phyloP scores from a whole-genome alignment of 2,113 vertebrate genomes.

The Stigmatopora nigra region DNA sequence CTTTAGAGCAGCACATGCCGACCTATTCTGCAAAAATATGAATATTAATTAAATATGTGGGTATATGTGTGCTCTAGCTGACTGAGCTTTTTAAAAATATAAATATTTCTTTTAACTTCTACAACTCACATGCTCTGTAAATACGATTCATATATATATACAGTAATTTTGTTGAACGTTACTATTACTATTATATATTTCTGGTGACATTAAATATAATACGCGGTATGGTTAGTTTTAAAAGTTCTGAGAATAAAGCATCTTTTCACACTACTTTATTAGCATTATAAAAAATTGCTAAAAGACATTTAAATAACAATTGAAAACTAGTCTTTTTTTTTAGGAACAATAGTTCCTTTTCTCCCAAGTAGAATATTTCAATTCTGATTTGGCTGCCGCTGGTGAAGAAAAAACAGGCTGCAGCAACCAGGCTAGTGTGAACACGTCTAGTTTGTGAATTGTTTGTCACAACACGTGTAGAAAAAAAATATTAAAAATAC shows the following conservation, averaged over 20 bases:
- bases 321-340: not conserved
- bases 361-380: not conserved
- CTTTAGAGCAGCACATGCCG: too few relatives aligned
- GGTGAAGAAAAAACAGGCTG: conserved; percentile 9
- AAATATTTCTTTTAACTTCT: too few relatives aligned
- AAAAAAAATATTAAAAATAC: not conserved
- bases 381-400: conserved; percentile 13
- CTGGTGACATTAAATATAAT: too few relatives aligned
- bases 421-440: conserved; percentile 11
- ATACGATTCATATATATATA: too few relatives aligned
- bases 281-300: not conserved
- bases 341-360: not conserved
- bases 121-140: too few relatives aligned
- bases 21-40: too few relatives aligned
- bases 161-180: too few relatives aligned
- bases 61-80: too few relatives aligned
- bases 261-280: not conserved
- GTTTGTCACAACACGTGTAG: conserved; percentile 3
- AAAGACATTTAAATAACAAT: conserved; percentile 18
- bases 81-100: too few relatives aligned
- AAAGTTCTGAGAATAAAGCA: not conserved
- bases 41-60: too few relatives aligned
- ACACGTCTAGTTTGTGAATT: conserved; percentile 13
- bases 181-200: too few relatives aligned
- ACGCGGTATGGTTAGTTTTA: not conserved